Base-by-base conservation (phyloP, 2,888 invertebrate species). In the Drosophila rubida region DNA sequence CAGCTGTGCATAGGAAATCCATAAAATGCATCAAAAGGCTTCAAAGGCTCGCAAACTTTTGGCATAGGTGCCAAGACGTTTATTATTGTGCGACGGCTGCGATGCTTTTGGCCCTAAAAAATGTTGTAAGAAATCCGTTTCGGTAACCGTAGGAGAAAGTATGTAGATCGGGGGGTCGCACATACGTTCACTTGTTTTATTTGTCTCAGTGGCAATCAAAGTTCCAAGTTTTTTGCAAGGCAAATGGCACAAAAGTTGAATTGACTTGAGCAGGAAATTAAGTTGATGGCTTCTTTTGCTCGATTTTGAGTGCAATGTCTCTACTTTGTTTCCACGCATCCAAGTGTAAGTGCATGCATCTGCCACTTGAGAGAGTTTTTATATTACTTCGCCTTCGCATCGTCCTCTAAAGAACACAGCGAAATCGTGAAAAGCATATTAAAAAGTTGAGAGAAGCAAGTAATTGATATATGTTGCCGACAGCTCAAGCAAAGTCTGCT, bases 251-350 rank as follows among this genome's bases (percentile, higher is more conserved):
- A 80, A 80, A 84, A 88, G 85, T 88, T 84, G 71, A 78, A 87
- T 84, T 87, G 89, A 74, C 85, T 84, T 74, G 51, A 72, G 72
- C 72, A 74, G 86, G 85, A 84, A 88, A 88, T 84, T 88, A 84
- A 87, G 82, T 88, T 84, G 79, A 88, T 78, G 72, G 69, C 60
- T 80, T 69, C 65, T 67, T 46, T 69, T 69, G 50, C 70, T 51
- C 42, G 39, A 59, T 49, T 61, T 46, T 57, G 57, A 53, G 71
- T 64, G 70, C 78, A 62, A 42, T 14, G 45, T 46, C 25, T 51
- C 35, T 67, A 25, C 48, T 62, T 51, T 75, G 59, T 68, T 25
- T 19, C 19, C 32, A 35, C 51, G 27, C 44, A 57, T 60, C 51
- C 48, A 50, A 3, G 32, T 19, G 46, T 19, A 5, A 2, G 19